Conservation (phyloP, 2,888 invertebrate species). For the Ceratothoa steindachneri region DNA sequence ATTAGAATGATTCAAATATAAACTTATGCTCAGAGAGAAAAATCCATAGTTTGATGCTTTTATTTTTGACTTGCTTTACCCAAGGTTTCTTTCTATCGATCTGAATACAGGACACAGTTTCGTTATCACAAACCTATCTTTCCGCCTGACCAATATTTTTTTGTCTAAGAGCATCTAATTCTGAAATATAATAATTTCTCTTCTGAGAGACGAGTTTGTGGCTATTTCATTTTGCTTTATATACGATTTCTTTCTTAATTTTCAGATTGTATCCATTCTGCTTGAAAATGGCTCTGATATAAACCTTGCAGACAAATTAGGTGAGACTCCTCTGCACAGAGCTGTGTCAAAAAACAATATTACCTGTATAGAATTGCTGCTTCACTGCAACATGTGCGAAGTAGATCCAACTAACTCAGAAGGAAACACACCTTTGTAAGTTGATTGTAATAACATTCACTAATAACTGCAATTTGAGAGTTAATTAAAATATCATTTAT, state of each 20-base stretch:
- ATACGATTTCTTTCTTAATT: not conserved
- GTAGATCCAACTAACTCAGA: slow-evolving; percentile 63
- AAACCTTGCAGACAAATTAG: slow-evolving; percentile 65
- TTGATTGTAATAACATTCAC: no score
- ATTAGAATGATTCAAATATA: not conserved
- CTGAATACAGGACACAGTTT: no score
- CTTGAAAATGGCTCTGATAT: slow-evolving; percentile 66
- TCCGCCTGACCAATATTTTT: no score
- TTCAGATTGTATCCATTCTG: slow-evolving; percentile 65
- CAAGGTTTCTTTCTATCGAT: no score
- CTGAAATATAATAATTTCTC: no score
- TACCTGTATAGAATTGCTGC: slow-evolving; percentile 64
- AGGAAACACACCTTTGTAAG: slow-evolving; percentile 72
- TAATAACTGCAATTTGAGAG: no score
- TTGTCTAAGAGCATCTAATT: no score
- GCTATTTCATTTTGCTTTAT: no score
- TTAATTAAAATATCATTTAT: no score
- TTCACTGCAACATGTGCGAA: slow-evolving; percentile 57
- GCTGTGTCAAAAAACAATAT: slow-evolving; percentile 72
- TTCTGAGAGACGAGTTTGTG: no score
- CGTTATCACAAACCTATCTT: no score
- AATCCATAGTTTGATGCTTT: not conserved
- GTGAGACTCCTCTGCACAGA: slow-evolving; percentile 72
- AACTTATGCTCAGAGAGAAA: not conserved
- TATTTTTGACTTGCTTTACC: not conserved